A percentile compares a stretch with the other conserved stretches of the same genome.
These are phyloP conservation scores for Erannis defoliaria DNA, from an alignment of 2,888 invertebrate species.

Conservation along the genomic window DNA sequence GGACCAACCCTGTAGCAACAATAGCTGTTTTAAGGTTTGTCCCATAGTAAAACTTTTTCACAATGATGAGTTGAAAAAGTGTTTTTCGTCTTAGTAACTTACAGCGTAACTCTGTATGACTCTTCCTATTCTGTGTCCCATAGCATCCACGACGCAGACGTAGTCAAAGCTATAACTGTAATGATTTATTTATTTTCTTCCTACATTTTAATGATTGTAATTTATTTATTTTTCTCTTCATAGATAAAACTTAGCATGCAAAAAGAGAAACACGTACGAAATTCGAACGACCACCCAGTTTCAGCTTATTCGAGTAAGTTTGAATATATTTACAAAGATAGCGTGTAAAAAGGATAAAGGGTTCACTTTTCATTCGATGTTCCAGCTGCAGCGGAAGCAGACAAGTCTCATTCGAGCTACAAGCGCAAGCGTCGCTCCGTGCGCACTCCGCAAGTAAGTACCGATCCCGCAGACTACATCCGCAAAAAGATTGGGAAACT, in stretches of 20 bases:
- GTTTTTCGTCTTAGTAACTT: too few species aligned
- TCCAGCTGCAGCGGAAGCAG: conserved; percentile 72
- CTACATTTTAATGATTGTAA: neutral
- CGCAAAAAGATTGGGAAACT: conserved; percentile 75
- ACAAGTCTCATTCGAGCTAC: conserved; percentile 76
- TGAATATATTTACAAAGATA: neutral
- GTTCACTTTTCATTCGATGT: conserved; percentile 12
- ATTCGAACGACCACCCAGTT: conserved; percentile 64
- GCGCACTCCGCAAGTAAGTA: conserved; percentile 79
- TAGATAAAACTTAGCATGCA: conserved; percentile 77
- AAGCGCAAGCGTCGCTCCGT: conserved; percentile 73
- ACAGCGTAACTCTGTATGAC: too few species aligned
- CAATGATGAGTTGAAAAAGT: too few species aligned
- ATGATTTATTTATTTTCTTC: neutral
- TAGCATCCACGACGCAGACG: too few species aligned
- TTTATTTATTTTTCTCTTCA: neutral
- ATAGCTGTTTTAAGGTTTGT: too few species aligned
- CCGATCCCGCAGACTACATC: conserved; percentile 72
- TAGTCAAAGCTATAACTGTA: too few species aligned
- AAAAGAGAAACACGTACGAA: conserved; percentile 71
- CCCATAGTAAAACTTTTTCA: too few species aligned
- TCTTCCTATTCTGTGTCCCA: too few species aligned
- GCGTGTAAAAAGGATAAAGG: neutral
- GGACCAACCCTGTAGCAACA: too few species aligned
- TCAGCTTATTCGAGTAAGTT: conserved; percentile 76